phyloP scores from a whole-genome alignment of 53 echinoderm and acorn worm species.

The Apostichopus leukothele region DNA sequence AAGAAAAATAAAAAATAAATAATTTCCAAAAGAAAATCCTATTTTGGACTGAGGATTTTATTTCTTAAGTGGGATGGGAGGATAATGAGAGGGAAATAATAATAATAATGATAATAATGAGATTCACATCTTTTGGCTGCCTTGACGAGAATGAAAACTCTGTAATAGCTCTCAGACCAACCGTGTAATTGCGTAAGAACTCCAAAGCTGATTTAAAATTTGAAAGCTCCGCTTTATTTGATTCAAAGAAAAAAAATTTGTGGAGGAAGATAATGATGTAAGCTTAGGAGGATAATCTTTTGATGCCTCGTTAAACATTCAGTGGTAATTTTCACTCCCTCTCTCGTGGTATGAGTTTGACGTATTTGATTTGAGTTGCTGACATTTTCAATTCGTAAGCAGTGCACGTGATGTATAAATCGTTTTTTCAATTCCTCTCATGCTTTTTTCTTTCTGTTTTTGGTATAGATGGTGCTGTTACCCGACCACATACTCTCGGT shows the following conservation, averaged over 20 bases:
- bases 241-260: not conserved
- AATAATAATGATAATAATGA: not conserved
- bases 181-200: constrained; percentile 24
- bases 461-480: too few species aligned
- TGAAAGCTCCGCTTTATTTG: not conserved
- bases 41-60: constrained; percentile 2
- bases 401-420: too few species aligned
- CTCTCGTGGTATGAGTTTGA: not conserved
- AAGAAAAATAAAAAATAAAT: not conserved
- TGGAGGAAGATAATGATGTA: not conserved
- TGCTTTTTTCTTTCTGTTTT: too few species aligned
- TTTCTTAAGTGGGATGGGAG: not conserved
- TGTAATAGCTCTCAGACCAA: constrained; percentile 38
- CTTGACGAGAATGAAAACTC: constrained; percentile 27
- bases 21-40: not conserved
- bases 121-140: constrained; percentile 8
- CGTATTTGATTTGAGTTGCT: not conserved
- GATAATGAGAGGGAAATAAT: not conserved
- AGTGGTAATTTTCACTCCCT: not conserved
- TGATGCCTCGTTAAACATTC: not conserved
- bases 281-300: not conserved
- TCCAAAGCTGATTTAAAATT: not conserved
- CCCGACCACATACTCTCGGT: too few species aligned
- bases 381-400: not conserved
- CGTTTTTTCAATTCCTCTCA: too few species aligned